Base-by-base conservation (phyloP, 1,140 invertebrate species). In the Eupristina koningsbergeri region DNA sequence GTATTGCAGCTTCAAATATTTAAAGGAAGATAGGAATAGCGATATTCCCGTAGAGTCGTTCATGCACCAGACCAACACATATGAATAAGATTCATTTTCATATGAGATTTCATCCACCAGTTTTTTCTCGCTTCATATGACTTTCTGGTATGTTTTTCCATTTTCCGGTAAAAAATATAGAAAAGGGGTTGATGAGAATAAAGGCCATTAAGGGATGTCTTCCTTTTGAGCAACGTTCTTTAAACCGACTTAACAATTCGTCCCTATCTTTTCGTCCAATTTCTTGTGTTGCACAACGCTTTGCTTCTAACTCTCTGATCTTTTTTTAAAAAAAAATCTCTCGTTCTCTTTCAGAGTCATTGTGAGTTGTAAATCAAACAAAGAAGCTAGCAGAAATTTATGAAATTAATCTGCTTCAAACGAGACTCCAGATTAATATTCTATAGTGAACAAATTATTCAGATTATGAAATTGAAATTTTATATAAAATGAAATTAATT, bases 161-260 rank as follows among this genome's bases (percentile, higher is more conserved):
- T 36, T 15, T 34, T 22, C 17, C 17, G 29, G 47, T 8, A 34
- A 53, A 77, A n/a, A 31, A 34, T n/a, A 36, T 15, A 34, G 34
- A 69, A 58, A 53, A 63, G 31, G 39, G 29, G 39, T 15, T 31
- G 76, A 78, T 58, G 58, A 64, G 45, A 53, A 75, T 53, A 31
- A 84, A 80, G 26, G 53, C 77, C 82, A 84, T 84, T 80, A 84
- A 80, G 50, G 76, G 9, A 64, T 53, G 82, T 39, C 82, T 79
- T 80, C 67, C 69, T 64, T 74, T 84, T 84, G 76, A 84, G n/a
- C 76, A 80, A 80, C 50, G 77, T 77, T 79, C 41, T 80, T 84
- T 84, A 79, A 84, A 79, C 36, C 53, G 45, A 80, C 77, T 80
- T 74, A 84, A 84, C 77, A 77, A 84, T 84, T 64, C 61, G 58